A percentile compares a stretch with the other conserved stretches of the same genome.
phyloP scores from a whole-genome alignment of 2,888 invertebrate species.

The Prosapia bicincta region DNA sequence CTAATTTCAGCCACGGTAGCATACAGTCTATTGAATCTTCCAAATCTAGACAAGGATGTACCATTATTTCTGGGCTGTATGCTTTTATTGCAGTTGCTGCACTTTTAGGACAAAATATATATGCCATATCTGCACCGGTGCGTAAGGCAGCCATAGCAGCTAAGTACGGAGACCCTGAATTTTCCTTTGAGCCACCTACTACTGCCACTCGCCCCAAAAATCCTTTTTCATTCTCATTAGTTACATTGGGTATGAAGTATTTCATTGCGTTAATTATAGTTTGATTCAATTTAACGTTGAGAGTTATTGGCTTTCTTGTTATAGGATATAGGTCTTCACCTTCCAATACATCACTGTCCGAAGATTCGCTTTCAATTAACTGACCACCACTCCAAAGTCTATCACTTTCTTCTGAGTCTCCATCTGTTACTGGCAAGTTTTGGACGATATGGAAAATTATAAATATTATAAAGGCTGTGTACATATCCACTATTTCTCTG shows the following conservation, averaged over 20 bases:
- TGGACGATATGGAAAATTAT: too few relatives aligned
- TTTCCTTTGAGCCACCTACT: slow-evolving; percentile 92
- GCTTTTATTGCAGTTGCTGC: slow-evolving; percentile 90
- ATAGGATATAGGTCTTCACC: too few relatives aligned
- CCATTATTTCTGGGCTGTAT: slow-evolving; percentile 96
- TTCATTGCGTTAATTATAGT: neutral
- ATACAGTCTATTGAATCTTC: slow-evolving; percentile 61
- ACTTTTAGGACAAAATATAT: slow-evolving; percentile 85
- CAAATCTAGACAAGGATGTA: slow-evolving; percentile 79
- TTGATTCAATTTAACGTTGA: too few relatives aligned
- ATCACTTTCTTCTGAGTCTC: too few relatives aligned
- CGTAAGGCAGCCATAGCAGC: slow-evolving; percentile 86
- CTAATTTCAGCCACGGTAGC: slow-evolving; percentile 73
- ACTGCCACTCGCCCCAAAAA: slow-evolving; percentile 89
- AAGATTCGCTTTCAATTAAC: too few relatives aligned
- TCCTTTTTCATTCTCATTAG: slow-evolving; percentile 59
- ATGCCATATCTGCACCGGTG: slow-evolving; percentile 88
- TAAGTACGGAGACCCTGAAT: slow-evolving; percentile 97
- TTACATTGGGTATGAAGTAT: slow-evolving; percentile 16
- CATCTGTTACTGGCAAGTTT: too few relatives aligned
- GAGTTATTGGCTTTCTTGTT: too few relatives aligned
- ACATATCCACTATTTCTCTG: too few relatives aligned
- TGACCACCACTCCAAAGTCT: too few relatives aligned
- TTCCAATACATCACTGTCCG: too few relatives aligned
- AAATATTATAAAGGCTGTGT: too few relatives aligned